These are phyloP conservation scores for Plebejus anna DNA, from an alignment of 2,888 invertebrate species.

Conservation along the genomic window DNA sequence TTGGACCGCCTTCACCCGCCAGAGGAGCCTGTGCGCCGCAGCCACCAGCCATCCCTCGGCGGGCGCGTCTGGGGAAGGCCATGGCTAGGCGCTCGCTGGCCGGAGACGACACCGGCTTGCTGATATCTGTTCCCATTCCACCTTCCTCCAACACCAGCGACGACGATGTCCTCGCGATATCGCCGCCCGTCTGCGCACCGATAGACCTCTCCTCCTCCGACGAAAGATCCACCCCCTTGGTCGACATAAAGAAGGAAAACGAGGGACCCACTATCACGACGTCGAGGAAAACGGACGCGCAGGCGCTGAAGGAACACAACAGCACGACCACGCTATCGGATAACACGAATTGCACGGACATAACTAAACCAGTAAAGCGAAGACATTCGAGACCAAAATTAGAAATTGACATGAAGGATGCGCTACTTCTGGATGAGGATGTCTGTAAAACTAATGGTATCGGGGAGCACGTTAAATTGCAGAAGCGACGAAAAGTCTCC, in stretches of 20 bases:
- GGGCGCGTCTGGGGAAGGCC: slow-evolving; percentile 79
- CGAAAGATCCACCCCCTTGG: slow-evolving; percentile 66
- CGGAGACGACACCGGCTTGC: slow-evolving; percentile 74
- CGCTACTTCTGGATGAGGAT: slow-evolving; percentile 59
- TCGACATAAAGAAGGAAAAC: slow-evolving; percentile 73
- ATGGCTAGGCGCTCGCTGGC: slow-evolving; percentile 83
- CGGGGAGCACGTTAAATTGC: slow-evolving; percentile 75
- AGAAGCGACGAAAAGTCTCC: slow-evolving; percentile 77
- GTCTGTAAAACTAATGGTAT: slow-evolving; percentile 71
- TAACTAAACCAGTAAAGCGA: slow-evolving; percentile 63
- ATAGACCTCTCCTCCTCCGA: slow-evolving; percentile 75
- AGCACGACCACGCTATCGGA: slow-evolving; percentile 51
- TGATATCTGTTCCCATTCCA: slow-evolving; percentile 57
- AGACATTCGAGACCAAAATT: slow-evolving; percentile 70
- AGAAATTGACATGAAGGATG: slow-evolving; percentile 73
- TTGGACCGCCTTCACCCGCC: slow-evolving; percentile 85
- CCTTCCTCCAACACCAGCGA: slow-evolving; percentile 63
- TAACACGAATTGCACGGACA: slow-evolving; percentile 48
- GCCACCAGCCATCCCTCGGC: slow-evolving; percentile 71
- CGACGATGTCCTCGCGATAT: slow-evolving; percentile 74
- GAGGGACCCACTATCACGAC: slow-evolving; percentile 64
- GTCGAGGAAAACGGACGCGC: slow-evolving; percentile 65
- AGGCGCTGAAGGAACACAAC: slow-evolving; percentile 68
- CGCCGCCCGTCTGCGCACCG: slow-evolving; percentile 66
- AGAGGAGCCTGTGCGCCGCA: slow-evolving; percentile 83